A percentile compares a stretch with the other conserved stretches of the same genome.
phyloP scores from a whole-genome alignment of 2,113 vertebrate species.

The Silurus asotus region DNA sequence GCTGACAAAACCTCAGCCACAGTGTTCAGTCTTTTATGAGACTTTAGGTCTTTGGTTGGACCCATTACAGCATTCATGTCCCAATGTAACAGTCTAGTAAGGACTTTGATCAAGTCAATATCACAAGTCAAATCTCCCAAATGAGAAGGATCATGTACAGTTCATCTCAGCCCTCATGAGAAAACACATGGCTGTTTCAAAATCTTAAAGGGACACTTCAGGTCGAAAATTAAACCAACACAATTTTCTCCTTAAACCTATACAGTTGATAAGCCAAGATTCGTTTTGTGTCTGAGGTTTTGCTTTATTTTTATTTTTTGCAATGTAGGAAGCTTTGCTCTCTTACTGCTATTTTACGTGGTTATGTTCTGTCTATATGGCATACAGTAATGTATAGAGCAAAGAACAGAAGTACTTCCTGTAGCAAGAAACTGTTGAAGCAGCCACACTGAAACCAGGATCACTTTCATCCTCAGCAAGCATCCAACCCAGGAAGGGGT shows the following conservation, averaged over 20 bases:
- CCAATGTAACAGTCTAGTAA: conserved; percentile 33
- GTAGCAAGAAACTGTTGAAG: not conserved
- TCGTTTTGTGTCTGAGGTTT: not conserved
- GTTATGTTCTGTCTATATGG: not conserved
- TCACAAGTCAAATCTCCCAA: conserved; percentile 32
- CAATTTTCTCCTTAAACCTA: not conserved
- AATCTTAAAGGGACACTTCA: not conserved
- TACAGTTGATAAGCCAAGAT: not conserved
- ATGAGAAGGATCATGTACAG: conserved; percentile 21
- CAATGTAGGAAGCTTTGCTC: not conserved
- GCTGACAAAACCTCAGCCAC: not conserved
- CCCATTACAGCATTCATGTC: conserved; percentile 40
- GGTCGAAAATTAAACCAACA: not conserved
- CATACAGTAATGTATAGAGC: not conserved
- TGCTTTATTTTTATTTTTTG: not conserved
- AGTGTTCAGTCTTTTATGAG: not conserved
- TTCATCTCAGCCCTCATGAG: conserved; percentile 17
- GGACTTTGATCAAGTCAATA: conserved; percentile 18
- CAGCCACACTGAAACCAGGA: not conserved
- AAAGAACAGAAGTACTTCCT: not conserved
- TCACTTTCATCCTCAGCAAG: not conserved
- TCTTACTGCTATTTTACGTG: not conserved
- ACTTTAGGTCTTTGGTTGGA: conserved; percentile 47
- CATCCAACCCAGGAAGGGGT: not conserved
- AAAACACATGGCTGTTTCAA: conserved; percentile 15